Evolutionary conservation across 2,797 vertebrate species (phyloP), one percentile per base, ranked within the genome.

Genomic region (Tragelaphus eurycerus): DNA sequence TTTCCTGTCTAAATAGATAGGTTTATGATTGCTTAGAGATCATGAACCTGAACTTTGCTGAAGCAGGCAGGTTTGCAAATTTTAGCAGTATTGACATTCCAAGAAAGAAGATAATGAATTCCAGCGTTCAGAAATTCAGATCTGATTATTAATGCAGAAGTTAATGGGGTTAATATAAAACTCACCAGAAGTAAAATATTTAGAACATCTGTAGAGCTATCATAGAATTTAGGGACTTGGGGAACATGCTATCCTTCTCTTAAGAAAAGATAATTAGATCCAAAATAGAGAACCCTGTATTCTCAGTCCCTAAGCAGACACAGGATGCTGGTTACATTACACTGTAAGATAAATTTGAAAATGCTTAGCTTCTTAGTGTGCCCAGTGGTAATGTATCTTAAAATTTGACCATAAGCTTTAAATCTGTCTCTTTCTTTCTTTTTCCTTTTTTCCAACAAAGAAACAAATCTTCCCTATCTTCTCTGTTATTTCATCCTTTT

Each of bases 21-120:
- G n/a, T 89, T 96, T 97, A 90, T 92, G 81, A 90, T 71, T 92
- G 48, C 60, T 96, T 78, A 93, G 83, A 94, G 88, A 95, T 93
- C 82, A 92, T 78, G 82, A 93, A 95, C 16, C 25, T 82, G 89
- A 97, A 91, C 93, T 96, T 93, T 94, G 71, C 60, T 59, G n/a
- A 97, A 91, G 46, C 55, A 95, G 25, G 59, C 54, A 95, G 46
- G 19, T 95, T 96, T 96, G 43, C 86, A 96, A 90, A 96, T 91
- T 94, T 98, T 96, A 95, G 29, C 59, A 89, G n/a, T 95, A 67
- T 95, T 94, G 86, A 88, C 79, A 90, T 95, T 95, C 50, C 3
- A 57, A 93, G 71, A 96, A 90, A 95, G 38, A 90, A 92, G 31
- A 8, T 82, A 93, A 97, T 94, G 84, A 86, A 82, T 93, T 89